phyloP scores from a whole-genome alignment of 2,888 invertebrate species.

The Luperina testacea region DNA sequence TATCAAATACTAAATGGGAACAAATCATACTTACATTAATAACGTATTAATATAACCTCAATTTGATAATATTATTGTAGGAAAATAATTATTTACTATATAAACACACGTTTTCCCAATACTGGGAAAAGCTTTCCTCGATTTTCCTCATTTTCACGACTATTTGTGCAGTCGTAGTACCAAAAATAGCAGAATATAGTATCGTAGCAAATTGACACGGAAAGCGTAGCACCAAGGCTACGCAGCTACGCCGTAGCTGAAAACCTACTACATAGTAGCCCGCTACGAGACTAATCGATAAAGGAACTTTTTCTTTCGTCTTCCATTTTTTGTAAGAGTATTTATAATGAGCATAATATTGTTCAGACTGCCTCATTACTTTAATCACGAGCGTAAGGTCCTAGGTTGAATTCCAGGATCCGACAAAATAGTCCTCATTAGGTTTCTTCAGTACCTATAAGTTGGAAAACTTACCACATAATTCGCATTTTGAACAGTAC shows the following conservation, averaged over 20 bases:
- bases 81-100: slow-evolving; percentile 1
- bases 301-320: slow-evolving; percentile 9
- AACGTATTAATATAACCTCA: slow-evolving; percentile 6
- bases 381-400: not conserved
- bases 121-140: rapidly evolving
- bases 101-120: not conserved
- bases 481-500: not conserved
- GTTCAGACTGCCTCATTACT: not conserved
- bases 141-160: not conserved
- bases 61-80: not conserved
- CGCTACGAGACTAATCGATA: slow-evolving; percentile 49
- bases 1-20: slow-evolving; percentile 17
- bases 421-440: not conserved
- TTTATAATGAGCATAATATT: not conserved
- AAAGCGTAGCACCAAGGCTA: slow-evolving; percentile 40
- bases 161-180: not conserved
- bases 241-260: slow-evolving; percentile 53
- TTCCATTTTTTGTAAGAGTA: not conserved
- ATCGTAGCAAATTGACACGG: slow-evolving; percentile 24
- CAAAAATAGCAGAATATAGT: not conserved
- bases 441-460: not conserved
- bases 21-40: not conserved
- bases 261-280: slow-evolving; percentile 27
- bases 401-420: too few relatives aligned
- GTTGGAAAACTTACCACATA: not conserved